phyloP scores from a whole-genome alignment of 2,888 invertebrate genomes.

The Stratiomys singularior region DNA sequence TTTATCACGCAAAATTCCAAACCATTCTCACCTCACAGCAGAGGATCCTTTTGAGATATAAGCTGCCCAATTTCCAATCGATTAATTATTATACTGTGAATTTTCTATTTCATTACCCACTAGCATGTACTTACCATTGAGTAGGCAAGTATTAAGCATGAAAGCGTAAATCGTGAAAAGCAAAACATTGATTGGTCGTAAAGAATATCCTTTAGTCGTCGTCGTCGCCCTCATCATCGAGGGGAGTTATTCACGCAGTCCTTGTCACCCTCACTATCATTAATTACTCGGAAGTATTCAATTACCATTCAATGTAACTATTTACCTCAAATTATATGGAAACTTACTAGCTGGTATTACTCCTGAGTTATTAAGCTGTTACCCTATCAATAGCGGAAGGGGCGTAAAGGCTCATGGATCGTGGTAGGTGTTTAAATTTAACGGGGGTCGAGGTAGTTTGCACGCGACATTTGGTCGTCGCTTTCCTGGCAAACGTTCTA shows the following conservation, averaged over 20 bases:
- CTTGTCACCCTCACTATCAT: background rate
- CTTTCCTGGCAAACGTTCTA: background rate
- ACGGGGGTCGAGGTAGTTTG: background rate
- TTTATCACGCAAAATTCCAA: no score
- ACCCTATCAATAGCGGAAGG: background rate
- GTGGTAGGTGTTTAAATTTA: background rate
- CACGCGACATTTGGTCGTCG: background rate
- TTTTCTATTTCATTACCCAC: slow-evolving; percentile 20
- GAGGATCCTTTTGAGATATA: no score
- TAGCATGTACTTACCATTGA: background rate
- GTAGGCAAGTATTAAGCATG: background rate
- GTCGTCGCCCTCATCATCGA: no score
- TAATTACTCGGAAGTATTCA: background rate
- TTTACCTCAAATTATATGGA: background rate
- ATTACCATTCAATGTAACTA: slow-evolving; percentile 12
- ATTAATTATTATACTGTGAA: background rate
- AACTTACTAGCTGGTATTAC: background rate
- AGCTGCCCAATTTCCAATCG: slow-evolving; percentile 18
- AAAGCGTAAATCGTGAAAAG: background rate
- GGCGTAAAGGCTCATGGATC: background rate
- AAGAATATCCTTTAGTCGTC: background rate
- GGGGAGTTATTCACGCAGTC: background rate
- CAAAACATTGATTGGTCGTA: slow-evolving; percentile 6
- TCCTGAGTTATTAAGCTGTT: background rate
- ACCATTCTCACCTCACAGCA: no score